These are phyloP conservation scores for Phortica okadai DNA, from an alignment of 2,888 invertebrate species.

Conservation along the genomic window DNA sequence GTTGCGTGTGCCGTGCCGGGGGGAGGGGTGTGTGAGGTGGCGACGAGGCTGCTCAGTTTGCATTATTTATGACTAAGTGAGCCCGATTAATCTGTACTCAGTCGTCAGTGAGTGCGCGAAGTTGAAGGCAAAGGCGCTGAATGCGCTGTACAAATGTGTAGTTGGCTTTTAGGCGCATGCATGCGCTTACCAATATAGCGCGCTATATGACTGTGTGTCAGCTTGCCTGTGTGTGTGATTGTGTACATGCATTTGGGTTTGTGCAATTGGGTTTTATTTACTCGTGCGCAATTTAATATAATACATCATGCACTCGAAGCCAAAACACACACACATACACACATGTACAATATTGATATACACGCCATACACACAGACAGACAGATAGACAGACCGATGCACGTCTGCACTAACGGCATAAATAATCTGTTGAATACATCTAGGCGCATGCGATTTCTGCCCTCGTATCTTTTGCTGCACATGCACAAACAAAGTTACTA, in stretches of 20 bases:
- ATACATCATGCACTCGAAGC: constrained; percentile 37
- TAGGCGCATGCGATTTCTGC: constrained; percentile 1
- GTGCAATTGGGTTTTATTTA: constrained; percentile 55
- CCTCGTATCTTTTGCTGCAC: neutral
- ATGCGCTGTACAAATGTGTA: constrained; percentile 33
- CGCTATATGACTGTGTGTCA: constrained; percentile 16
- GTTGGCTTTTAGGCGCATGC: constrained; percentile 34
- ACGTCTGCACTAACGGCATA: constrained; percentile 55
- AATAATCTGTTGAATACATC: constrained; percentile 65
- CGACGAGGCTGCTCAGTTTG: constrained; percentile 50
- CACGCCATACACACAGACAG: neutral
- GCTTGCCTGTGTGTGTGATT: constrained; percentile 24
- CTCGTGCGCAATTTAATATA: constrained; percentile 63
- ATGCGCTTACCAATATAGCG: constrained; percentile 21
- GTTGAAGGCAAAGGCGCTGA: neutral
- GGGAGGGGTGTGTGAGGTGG: constrained; percentile 29
- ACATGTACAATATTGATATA: neutral
- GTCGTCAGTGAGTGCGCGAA: constrained; percentile 31
- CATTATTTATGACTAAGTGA: constrained; percentile 67
- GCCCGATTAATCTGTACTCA: constrained; percentile 63
- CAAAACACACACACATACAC: neutral
- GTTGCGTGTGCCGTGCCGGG: constrained; percentile 1
- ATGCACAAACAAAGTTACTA: neutral
- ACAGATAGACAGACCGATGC: neutral
- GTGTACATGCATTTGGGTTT: neutral